Percentiles rank a stretch among this genome's conserved stretches.
phyloP scores from a whole-genome alignment of 1,140 invertebrate genomes.

The Calycopis cecrops region DNA sequence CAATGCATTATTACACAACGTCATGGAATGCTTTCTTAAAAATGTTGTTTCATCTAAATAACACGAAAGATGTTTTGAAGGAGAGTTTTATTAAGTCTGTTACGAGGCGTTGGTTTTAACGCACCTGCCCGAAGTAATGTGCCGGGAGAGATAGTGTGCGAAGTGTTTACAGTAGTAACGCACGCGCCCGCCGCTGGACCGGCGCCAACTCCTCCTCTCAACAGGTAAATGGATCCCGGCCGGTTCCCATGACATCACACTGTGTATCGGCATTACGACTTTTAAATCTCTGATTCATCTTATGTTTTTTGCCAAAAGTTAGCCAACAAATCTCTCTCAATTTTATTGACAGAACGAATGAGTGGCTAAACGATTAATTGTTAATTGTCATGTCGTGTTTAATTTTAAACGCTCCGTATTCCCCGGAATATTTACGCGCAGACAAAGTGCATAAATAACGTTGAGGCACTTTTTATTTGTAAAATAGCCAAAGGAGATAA shows the following conservation, averaged over 20 bases:
- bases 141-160: conserved; percentile 18
- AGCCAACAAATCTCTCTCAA: background rate
- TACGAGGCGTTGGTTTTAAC: conserved; percentile 8
- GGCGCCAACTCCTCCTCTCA: conserved; percentile 60
- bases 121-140: background rate
- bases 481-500: conserved; percentile 31
- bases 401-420: conserved; percentile 2
- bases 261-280: conserved; percentile 28
- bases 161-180: conserved; percentile 45
- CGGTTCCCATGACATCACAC: conserved; percentile 58
- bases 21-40: no score
- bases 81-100: background rate
- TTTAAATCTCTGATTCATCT: conserved; percentile 48
- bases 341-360: background rate
- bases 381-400: no score
- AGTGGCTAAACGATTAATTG: no score
- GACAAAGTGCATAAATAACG: conserved; percentile 7
- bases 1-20: no score
- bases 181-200: conserved; percentile 45
- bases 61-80: background rate
- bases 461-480: conserved; percentile 22
- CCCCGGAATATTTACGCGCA: conserved; percentile 3
- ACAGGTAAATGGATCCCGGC: conserved; percentile 60
- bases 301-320: conserved; percentile 36
- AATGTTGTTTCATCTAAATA: no score